Evolutionary conservation across 2,797 vertebrate genomes (phyloP).

Genomic region (Pogonophryne albipinna): DNA sequence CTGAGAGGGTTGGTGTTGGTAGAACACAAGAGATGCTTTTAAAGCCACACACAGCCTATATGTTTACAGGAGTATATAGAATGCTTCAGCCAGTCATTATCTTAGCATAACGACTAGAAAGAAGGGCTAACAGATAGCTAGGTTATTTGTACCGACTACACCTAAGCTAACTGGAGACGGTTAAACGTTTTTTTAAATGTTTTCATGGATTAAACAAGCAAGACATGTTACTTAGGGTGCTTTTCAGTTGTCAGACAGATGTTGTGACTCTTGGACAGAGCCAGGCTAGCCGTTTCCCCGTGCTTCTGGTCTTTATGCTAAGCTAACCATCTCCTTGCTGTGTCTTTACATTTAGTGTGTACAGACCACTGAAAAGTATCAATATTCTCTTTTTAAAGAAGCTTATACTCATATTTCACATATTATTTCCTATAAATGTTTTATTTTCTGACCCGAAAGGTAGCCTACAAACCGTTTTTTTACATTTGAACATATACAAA

Average conservation of each 20-base stretch:
- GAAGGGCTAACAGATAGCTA: too few species aligned
- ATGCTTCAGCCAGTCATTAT: background rate
- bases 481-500: slow-evolving; percentile 8
- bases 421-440: background rate
- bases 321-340: background rate
- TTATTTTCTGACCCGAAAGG: background rate
- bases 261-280: background rate
- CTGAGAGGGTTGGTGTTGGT: slow-evolving; percentile 5
- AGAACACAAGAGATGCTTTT: background rate
- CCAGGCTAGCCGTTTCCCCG: background rate
- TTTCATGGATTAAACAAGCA: background rate
- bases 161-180: too few species aligned
- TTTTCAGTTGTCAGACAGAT: background rate
- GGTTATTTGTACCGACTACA: too few species aligned
- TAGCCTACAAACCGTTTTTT: background rate
- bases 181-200: background rate
- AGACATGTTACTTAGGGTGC: too few species aligned
- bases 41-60: background rate
- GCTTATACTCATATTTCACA: background rate
- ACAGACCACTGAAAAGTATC: background rate
- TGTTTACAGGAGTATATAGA: slow-evolving; percentile 5
- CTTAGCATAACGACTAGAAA: background rate
- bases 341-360: background rate
- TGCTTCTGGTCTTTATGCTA: background rate
- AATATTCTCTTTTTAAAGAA: background rate